These are phyloP conservation scores for Butorides virescens DNA, from an alignment of 2,113 vertebrate genomes.

Conservation along the genomic window DNA sequence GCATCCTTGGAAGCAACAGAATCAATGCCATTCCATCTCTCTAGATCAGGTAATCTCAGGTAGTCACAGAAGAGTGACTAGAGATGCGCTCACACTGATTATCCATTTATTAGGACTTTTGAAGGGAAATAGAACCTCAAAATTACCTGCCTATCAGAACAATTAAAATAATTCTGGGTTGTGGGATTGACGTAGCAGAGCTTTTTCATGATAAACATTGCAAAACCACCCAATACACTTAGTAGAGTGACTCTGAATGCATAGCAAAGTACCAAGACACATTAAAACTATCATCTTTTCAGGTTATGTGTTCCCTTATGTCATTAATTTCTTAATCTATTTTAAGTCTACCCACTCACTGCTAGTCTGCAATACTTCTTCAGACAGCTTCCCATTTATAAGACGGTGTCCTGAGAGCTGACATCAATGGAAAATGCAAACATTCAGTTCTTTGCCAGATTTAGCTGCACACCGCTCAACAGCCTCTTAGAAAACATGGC, in stretches of 20 bases:
- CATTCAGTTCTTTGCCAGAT: not conserved
- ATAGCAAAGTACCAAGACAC: not conserved
- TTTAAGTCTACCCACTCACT: not conserved
- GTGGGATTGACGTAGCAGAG: not conserved
- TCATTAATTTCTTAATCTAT: not conserved
- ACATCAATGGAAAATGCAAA: slow-evolving; percentile 23
- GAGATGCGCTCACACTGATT: not conserved
- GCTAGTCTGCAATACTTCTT: not conserved
- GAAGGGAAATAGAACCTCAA: not conserved
- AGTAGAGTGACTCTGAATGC: not conserved
- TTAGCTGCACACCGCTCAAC: not conserved
- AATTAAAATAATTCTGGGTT: not conserved
- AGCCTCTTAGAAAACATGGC: not conserved
- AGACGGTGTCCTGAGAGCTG: not conserved
- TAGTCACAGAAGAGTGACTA: not conserved
- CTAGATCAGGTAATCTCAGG: not conserved
- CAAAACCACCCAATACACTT: not conserved
- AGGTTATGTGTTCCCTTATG: not conserved
- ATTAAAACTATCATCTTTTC: not conserved
- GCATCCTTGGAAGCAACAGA: not conserved
- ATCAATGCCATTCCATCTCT: not conserved
- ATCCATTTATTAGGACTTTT: not conserved
- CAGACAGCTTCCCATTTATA: not conserved
- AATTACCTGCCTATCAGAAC: not conserved
- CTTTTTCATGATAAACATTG: not conserved